Percentiles rank a stretch among this genome's conserved stretches.
Evolutionary conservation across 2,888 invertebrate species (phyloP).

Genomic region (Drosophila ezoana): DNA sequence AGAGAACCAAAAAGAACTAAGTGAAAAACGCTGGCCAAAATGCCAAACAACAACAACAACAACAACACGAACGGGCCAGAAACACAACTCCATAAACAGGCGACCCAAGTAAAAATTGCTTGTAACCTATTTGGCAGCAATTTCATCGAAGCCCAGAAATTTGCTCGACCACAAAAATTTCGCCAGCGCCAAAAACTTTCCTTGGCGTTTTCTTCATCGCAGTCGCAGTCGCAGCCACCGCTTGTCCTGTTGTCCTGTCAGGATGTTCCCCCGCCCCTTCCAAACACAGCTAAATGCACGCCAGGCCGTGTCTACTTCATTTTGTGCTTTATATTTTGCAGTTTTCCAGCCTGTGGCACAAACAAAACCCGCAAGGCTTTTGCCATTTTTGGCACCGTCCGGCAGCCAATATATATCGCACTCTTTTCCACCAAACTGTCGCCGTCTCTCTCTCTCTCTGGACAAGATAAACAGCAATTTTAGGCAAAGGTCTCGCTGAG

Average conservation of each 20-base stretch:
- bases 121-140: slow-evolving; percentile 81
- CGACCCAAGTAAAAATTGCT: slow-evolving; percentile 75
- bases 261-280: slow-evolving; percentile 36
- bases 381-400: slow-evolving; percentile 50
- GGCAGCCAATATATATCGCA: too few relatives aligned
- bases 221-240: neutral
- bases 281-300: slow-evolving; percentile 35
- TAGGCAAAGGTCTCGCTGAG: slow-evolving; percentile 69
- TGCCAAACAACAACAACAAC: slow-evolving; percentile 36
- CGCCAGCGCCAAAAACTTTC: slow-evolving; percentile 69
- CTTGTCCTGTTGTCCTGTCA: slow-evolving; percentile 52
- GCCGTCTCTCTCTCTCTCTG: slow-evolving; percentile 37
- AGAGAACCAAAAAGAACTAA: slow-evolving; percentile 33
- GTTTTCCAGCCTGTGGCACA: slow-evolving; percentile 46
- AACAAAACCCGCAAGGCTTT: slow-evolving; percentile 29
- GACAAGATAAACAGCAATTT: slow-evolving; percentile 76
- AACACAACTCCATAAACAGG: slow-evolving; percentile 73
- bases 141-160: slow-evolving; percentile 79
- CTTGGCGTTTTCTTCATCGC: slow-evolving; percentile 57
- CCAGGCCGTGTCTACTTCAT: slow-evolving; percentile 65
- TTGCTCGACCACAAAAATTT: slow-evolving; percentile 79
- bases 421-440: neutral
- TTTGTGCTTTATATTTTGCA: slow-evolving; percentile 69
- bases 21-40: slow-evolving; percentile 68
- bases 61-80: slow-evolving; percentile 30